Evolutionary conservation across 2,888 invertebrate genomes (phyloP), one percentile per base, ranked within the genome.

Genomic region (Cyclophora albipunctata): DNA sequence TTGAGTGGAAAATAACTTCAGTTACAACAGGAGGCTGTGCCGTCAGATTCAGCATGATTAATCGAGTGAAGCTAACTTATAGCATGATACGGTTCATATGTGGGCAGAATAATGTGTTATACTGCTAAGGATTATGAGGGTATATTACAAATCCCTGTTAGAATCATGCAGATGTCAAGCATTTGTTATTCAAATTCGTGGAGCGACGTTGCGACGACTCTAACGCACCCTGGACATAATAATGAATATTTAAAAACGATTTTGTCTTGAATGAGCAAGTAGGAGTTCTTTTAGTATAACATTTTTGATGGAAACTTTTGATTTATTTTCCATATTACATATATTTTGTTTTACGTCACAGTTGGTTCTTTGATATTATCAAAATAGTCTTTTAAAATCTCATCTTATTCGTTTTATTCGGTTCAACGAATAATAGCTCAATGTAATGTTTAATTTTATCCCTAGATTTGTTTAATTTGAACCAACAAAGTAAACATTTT

Each of bases 141-240:
- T 63, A 59, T 60, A 61, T 67, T 72, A 63, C 69, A 78, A 80
- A 78, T 79, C 77, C 66, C 70, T 55, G 64, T 63, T 67, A 69
- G 77, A 72, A 73, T 72, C 80, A 81, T 83, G 85, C 81, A 84
- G 84, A 85, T 86, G 83, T 75, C 78, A 74, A 66, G 70, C 72
- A 84, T 87, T 88, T 88, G 87, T 84, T 85, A 88, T 88, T 88
- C 85, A 87, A 84, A 88, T 87, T 77, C 66, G 67, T 73, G 72
- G 81, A 49, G 50, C 49, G 53, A 74, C 79, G 78, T 74, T 79
- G 74, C 76, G 78, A 75, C 76, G 78, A 75, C 81, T 78, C 78
- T 75, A 82, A 86, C 83, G 83, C 82, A 82, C 81, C 74, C 75
- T 75, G 78, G 55, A 84, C 83, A 80, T 76, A 64, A 66, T 73